A percentile compares a stretch with the other conserved stretches of the same genome.
These are phyloP conservation scores for Pseudomugil gertrudae DNA, from an alignment of 2,797 vertebrate genomes.

Conservation along the genomic window DNA sequence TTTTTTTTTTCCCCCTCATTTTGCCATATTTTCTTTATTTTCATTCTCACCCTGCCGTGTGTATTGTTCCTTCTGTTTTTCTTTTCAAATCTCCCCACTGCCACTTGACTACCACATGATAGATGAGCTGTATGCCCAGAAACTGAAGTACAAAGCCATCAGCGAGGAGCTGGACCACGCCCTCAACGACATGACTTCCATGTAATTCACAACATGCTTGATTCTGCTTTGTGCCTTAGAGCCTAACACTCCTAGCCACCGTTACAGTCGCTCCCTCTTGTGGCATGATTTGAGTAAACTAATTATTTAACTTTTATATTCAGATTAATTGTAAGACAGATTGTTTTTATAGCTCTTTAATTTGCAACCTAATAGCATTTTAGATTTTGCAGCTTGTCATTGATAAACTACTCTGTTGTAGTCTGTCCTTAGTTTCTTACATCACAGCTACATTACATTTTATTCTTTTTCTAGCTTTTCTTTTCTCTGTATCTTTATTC, in stretches of 20 bases:
- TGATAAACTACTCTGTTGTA: neutral
- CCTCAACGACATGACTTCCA: slow-evolving; percentile 99
- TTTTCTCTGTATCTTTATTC: slow-evolving; percentile 11
- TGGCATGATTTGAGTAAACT: slow-evolving; percentile 59
- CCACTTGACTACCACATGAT: slow-evolving; percentile 72
- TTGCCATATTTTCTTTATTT: slow-evolving; percentile 12
- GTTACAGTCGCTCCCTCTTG: slow-evolving; percentile 54
- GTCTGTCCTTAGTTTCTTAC: neutral
- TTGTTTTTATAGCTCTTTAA: neutral
- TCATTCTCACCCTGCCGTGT: slow-evolving; percentile 37
- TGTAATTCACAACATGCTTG: slow-evolving; percentile 88
- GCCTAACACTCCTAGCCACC: slow-evolving; percentile 15
- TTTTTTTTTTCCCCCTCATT: slow-evolving; percentile 33
- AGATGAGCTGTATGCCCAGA: slow-evolving; percentile 99
- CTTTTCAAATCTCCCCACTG: slow-evolving; percentile 24
- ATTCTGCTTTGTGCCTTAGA: slow-evolving; percentile 43
- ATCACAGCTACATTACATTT: neutral
- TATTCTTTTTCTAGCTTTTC: slow-evolving; percentile 22
- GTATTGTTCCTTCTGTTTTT: slow-evolving; percentile 20
- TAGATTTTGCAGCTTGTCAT: neutral
- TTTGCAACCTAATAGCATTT: neutral
- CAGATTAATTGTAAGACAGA: neutral
- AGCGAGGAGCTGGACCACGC: slow-evolving; percentile 99
- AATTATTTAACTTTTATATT: slow-evolving; percentile 17
- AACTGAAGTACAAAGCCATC: slow-evolving; percentile 99